These are phyloP conservation scores for Scolanthus callimorphus DNA, from an alignment of 92 coral and sea anemone species.

Conservation along the genomic window DNA sequence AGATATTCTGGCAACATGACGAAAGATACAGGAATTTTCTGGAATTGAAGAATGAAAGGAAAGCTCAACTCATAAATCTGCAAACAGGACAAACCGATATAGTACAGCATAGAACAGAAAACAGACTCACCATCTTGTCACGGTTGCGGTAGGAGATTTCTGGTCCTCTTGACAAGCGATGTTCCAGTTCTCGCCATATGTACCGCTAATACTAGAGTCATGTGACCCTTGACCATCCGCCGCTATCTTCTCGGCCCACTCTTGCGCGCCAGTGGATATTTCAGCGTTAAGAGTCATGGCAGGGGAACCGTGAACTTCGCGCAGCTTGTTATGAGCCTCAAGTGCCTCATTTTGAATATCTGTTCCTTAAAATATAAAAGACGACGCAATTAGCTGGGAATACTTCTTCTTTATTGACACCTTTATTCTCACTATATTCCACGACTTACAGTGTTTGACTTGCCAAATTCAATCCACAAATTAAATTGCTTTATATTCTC, in stretches of 20 bases:
- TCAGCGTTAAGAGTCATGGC: conserved; percentile 48
- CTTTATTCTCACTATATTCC: too few species aligned
- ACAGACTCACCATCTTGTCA: conserved; percentile 2
- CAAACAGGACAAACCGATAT: too few species aligned
- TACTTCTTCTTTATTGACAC: too few species aligned
- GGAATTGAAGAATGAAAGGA: too few species aligned
- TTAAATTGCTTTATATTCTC: too few species aligned
- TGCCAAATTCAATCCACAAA: too few species aligned
- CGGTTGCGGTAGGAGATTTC: conserved; percentile 2
- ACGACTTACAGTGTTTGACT: too few species aligned
- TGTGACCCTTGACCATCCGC: conserved; percentile 11
- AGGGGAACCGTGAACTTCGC: conserved; percentile 53
- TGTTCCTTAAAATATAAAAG: conserved; percentile 2
- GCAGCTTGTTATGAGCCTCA: conserved; percentile 54
- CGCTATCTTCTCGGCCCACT: conserved; percentile 58
- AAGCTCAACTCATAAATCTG: too few species aligned
- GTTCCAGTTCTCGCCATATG: conserved; percentile 1
- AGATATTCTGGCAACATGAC: too few species aligned
- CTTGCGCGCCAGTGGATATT: conserved; percentile 56
- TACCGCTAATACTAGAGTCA: not conserved
- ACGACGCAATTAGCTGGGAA: too few species aligned
- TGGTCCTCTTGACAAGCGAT: conserved; percentile 1
- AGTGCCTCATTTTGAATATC: conserved; percentile 54
- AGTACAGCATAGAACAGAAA: too few species aligned
- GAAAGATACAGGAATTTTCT: too few species aligned